Evolutionary conservation across 1,140 invertebrate species (phyloP).

Genomic region (Steinernema feltiae): DNA sequence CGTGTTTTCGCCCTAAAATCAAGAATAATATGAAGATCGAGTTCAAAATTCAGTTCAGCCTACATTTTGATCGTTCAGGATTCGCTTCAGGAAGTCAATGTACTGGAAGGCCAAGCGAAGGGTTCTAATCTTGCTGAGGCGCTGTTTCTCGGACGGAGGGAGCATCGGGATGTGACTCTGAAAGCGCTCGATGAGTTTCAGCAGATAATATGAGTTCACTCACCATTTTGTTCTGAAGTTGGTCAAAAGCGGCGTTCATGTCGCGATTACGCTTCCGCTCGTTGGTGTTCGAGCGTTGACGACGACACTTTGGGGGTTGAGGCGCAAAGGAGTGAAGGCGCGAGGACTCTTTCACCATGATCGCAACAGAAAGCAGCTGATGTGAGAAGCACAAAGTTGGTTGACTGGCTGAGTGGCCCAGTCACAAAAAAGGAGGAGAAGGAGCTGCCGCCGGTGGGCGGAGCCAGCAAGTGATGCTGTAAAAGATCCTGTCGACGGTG

Average conservation of each 20-base stretch:
- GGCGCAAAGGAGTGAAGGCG: background rate
- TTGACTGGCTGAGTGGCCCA: no score
- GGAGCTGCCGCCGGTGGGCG: background rate
- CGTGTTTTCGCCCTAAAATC: background rate
- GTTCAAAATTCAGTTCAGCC: background rate
- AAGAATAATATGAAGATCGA: background rate
- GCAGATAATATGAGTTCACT: background rate
- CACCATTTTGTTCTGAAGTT: background rate
- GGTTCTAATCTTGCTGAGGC: background rate
- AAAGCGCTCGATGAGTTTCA: no score
- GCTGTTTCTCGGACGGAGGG: background rate
- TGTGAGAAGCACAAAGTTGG: no score
- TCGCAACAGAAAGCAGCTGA: no score
- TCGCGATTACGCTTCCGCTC: background rate
- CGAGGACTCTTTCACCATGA: background rate
- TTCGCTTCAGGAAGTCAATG: slow-evolving; percentile 2
- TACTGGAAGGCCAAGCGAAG: slow-evolving; percentile 4
- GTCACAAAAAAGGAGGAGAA: background rate
- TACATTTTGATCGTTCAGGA: background rate
- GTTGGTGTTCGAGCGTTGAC: background rate
- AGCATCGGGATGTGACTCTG: slow-evolving; percentile 5
- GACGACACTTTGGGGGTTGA: background rate
- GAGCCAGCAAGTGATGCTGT: background rate
- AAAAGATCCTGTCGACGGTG: background rate
- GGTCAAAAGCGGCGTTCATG: background rate